Evolutionary conservation across 2,888 invertebrate species (phyloP), one percentile per base, ranked within the genome.

Genomic region (Alcis repandata): DNA sequence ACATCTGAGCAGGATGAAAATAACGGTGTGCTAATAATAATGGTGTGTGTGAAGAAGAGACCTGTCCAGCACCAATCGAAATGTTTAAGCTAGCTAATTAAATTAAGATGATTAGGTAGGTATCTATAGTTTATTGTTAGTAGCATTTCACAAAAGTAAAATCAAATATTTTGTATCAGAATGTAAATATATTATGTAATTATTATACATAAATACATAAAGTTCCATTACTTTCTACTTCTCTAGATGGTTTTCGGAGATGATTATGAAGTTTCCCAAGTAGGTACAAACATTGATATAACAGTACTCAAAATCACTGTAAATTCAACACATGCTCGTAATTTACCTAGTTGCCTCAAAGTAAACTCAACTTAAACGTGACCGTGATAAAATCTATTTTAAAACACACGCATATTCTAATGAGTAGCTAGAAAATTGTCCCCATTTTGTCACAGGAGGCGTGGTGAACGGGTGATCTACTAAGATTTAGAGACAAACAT

Each of bases 371-470:
- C 68, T 45, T 33, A 62, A 69, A 60, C 9, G 0, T 32, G 0
- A 27, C 36, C 7, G 17, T 2, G 8, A 43, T 58, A 63, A 66
- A 71, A 48, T 22, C 13, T 45, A 58, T 40, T 67, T 63, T 65
- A n/a, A 38, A 38, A 13, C 3, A 17, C 8, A 22, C 13, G 15
- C 13, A 20, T 13, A 32, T 13, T 7, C 9, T 67, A 67, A 70
- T 69, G 69, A 77, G 68, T 27, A 67, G 70, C 70, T 80, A 80
- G 84, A 85, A 89, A 88, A 89, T 71, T 90, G 92, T 92, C 91
- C 85, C 85, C 84, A 82, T 86, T 64, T 90, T 90, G 90, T 90
- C 91, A 87, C 89, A 89, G 80, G 87, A 83, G 91, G 91, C 92
- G 91, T 89, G 90, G 87, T 86, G 84, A 79, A 85, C 82, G 72